These are phyloP conservation scores for Phrynocephalus vlangalii DNA, from an alignment of 2,797 vertebrate genomes.

Conservation along the genomic window DNA sequence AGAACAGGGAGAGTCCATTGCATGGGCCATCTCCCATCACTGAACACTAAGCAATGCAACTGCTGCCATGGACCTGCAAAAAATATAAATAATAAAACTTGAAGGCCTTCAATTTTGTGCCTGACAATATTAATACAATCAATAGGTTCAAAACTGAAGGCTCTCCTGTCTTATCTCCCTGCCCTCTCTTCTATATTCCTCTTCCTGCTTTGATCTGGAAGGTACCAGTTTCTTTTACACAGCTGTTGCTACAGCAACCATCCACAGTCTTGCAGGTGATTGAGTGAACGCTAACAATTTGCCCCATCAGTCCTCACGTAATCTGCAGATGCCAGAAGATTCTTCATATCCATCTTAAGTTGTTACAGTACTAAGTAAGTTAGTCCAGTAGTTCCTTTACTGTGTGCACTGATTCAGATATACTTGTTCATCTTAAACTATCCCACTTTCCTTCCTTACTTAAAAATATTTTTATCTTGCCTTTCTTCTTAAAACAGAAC, in stretches of 20 bases:
- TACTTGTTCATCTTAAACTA: background rate
- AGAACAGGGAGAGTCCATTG: background rate
- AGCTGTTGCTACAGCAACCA: too few species aligned
- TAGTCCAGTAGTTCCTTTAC: background rate
- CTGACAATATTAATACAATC: background rate
- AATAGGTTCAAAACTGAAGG: too few species aligned
- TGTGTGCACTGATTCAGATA: background rate
- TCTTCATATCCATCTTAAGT: background rate
- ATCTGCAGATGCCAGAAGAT: background rate
- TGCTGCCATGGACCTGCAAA: background rate
- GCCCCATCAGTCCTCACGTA: background rate
- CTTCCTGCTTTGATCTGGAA: background rate
- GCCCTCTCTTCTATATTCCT: background rate
- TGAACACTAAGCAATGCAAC: background rate
- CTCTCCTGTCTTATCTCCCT: too few species aligned
- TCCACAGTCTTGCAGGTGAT: background rate
- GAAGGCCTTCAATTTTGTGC: background rate
- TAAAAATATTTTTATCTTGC: too few species aligned
- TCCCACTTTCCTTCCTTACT: background rate
- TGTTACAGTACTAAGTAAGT: background rate
- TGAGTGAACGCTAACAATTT: background rate
- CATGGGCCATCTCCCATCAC: background rate
- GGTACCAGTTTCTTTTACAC: background rate
- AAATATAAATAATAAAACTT: conserved; percentile 6
- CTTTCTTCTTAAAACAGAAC: too few species aligned